Base-by-base conservation (phyloP, 2,113 vertebrate species). In the Bos taurus region DNA sequence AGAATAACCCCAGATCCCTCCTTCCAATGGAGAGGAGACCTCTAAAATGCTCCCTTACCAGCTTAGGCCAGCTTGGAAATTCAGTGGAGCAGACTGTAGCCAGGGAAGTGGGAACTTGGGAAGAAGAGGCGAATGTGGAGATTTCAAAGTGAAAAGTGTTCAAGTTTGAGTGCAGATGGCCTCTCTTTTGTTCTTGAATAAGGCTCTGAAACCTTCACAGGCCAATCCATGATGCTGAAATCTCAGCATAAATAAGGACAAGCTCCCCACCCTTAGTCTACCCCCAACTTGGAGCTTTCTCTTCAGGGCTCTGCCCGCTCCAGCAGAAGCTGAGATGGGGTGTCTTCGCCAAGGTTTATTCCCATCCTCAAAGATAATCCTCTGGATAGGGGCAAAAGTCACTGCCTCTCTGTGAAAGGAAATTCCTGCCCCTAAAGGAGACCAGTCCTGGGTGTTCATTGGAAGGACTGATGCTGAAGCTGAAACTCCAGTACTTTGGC, bases 51-150 rank as follows among this genome's bases (percentile, higher is more conserved):
- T 46, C 56, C 71, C 23, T 90, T 1, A 9, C 21, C 67, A 13
- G 11, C 40, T 71, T 2, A 21, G 52, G 54, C 50, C 14, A 30
- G 12, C 14, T 19, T 4, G 2, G 12, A 50, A 25, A 28, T 33
- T 83, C 30, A 25, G 12, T 7, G 40, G 33, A 56, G 30, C 14
- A 89, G 71, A 95, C 50, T 60, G 16, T 3, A 85, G 33, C 33
- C 5, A 0, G 16, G 23, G 11, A 86, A n/a, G 25, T 1, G 0
- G 30, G 3, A 7, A 56, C 54, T 21, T 4, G 16, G n/a, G 28
- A 43, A 86, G 25, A 48, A 36, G 46, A 78, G n/a, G 17, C 67
- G 36, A 64, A 88, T 6, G 7, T n/a, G 33, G 59, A 50, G 48
- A 77, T 25, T 52, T 92, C 74, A 92, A 46, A 96, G 71, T 28